A percentile compares a stretch with the other conserved stretches of the same genome.
phyloP scores from a whole-genome alignment of 2,888 invertebrate genomes.

The Monopis laevigella region DNA sequence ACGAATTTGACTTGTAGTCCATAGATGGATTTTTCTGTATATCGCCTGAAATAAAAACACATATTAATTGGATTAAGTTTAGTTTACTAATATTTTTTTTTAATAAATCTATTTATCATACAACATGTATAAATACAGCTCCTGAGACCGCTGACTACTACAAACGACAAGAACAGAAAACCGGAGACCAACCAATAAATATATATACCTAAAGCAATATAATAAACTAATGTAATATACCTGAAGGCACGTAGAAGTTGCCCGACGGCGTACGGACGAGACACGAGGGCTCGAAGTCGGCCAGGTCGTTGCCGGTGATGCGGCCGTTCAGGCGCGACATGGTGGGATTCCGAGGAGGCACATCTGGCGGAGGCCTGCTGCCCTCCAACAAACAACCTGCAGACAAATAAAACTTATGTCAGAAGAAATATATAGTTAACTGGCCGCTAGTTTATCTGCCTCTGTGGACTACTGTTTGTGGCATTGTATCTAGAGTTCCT shows the following conservation, averaged over 20 bases:
- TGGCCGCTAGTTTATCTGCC: too few species aligned
- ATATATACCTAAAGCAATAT: too few species aligned
- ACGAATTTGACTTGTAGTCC: constrained; percentile 89
- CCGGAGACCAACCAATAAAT: too few species aligned
- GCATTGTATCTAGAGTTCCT: too few species aligned
- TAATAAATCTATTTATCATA: too few species aligned
- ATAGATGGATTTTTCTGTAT: constrained; percentile 85
- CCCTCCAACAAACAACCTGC: constrained; percentile 89
- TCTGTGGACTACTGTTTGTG: too few species aligned
- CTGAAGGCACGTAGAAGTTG: constrained; percentile 93
- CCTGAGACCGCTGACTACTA: too few species aligned
- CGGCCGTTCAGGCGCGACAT: constrained; percentile 92
- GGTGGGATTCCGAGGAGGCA: constrained; percentile 86
- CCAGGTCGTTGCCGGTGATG: constrained; percentile 80
- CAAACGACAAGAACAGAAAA: too few species aligned
- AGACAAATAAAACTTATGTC: constrained; percentile 25
- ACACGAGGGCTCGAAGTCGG: constrained; percentile 90
- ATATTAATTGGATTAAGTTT: background rate
- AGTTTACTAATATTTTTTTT: background rate
- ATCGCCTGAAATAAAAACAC: constrained; percentile 71
- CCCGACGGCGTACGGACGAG: constrained; percentile 91
- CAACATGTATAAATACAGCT: too few species aligned
- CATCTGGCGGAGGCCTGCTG: constrained; percentile 86
- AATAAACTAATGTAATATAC: too few species aligned
- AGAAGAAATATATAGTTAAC: too few species aligned